phyloP scores from a whole-genome alignment of 92 coral and sea anemone species.

The Muricea muricata region DNA sequence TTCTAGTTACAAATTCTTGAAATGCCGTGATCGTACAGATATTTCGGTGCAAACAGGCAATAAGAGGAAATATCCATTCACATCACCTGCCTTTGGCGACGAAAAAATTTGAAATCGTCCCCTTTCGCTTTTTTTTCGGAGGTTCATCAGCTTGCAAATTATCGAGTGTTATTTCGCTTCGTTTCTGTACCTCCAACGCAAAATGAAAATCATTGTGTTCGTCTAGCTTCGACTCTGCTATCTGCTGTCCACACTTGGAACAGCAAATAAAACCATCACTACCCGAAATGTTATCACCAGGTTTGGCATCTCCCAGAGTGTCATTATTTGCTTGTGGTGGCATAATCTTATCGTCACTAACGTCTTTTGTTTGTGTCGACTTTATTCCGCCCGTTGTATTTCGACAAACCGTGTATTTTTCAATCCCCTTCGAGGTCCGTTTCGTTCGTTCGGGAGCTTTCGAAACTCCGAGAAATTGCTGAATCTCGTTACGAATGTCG shows the following conservation, averaged over 20 bases:
- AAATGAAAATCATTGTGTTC: conserved; percentile 89
- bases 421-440: conserved; percentile 20
- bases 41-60: too few species aligned
- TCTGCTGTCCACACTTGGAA: conserved; percentile 67
- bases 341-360: not conserved
- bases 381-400: not conserved
- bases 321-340: not conserved
- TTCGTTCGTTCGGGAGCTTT: conserved; percentile 19
- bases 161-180: conserved; percentile 20
- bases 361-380: not conserved
- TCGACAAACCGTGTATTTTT: conserved; percentile 12
- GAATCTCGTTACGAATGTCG: conserved; percentile 74
- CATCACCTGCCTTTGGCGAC: conserved; percentile 40
- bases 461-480: conserved; percentile 31
- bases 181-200: conserved; percentile 76
- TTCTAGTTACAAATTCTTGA: not conserved
- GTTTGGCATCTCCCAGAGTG: not conserved
- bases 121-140: conserved; percentile 69
- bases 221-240: conserved; percentile 69
- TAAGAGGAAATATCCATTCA: too few species aligned
- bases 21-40: too few species aligned
- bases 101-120: conserved; percentile 68
- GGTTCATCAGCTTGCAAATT: conserved; percentile 40
- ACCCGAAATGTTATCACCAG: not conserved
- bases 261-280: conserved; percentile 59